phyloP scores from a whole-genome alignment of 2,888 invertebrate species.

The Poecilobothrus nobilitatus region DNA sequence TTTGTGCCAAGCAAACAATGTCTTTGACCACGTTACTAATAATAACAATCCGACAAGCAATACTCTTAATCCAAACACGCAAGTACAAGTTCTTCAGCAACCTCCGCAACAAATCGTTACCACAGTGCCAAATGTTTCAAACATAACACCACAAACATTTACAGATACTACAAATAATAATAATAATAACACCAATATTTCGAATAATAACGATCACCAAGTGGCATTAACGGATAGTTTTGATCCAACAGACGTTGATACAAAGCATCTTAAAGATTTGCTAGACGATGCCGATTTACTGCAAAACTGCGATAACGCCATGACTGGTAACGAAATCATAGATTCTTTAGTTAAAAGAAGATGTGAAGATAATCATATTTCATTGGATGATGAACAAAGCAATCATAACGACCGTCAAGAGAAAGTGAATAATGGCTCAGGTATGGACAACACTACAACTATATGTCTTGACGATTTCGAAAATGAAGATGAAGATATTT shows the following conservation, averaged over 20 bases:
- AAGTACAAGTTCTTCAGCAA: background rate
- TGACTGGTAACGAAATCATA: constrained; percentile 45
- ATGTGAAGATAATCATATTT: constrained; percentile 52
- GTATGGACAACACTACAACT: constrained; percentile 24
- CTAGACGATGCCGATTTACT: constrained; percentile 39
- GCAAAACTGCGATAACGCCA: constrained; percentile 43
- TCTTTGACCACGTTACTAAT: constrained; percentile 23
- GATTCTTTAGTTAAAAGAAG: constrained; percentile 55
- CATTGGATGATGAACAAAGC: constrained; percentile 26
- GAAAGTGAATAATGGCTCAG: constrained; percentile 33
- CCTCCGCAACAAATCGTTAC: background rate
- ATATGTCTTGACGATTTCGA: constrained; percentile 42
- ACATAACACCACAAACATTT: constrained; percentile 14
- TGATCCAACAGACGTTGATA: constrained; percentile 34
- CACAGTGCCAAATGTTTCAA: constrained; percentile 15
- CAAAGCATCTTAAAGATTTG: constrained; percentile 40
- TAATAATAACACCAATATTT: constrained; percentile 13
- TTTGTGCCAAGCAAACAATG: constrained; percentile 38
- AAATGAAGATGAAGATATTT: constrained; percentile 47
- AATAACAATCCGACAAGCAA: background rate
- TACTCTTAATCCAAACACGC: background rate
- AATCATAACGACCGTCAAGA: constrained; percentile 25
- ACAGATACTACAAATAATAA: constrained; percentile 12
- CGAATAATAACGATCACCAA: constrained; percentile 12
- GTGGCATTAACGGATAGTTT: constrained; percentile 24